Evolutionary conservation across 2,797 vertebrate species (phyloP), one percentile per base, ranked within the genome.

Genomic region (Etheostoma perlongum): DNA sequence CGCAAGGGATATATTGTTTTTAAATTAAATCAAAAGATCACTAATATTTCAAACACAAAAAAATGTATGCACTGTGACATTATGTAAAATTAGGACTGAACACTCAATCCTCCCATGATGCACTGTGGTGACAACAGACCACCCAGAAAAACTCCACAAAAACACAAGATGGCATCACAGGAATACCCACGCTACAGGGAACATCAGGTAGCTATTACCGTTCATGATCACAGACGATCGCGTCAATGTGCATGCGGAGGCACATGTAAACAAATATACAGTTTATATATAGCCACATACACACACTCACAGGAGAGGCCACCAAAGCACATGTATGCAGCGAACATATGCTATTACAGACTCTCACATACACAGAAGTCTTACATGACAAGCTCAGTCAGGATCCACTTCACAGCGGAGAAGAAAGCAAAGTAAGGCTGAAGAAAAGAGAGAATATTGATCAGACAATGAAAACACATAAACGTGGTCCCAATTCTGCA

Each of bases 371-470:
- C 75, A 71, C 40, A 74, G 54, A 76, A 58, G 90, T 94, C 98
- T 99, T 97, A 99, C 98, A 99, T 94, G 94, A 99, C 95, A 79
- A 99, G 94, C 90, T 99, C 97, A 15, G 97, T 98, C 93, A 98
- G 94, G 91, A 99, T 96, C 97, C 97, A 99, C 92, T 97, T 99
- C 75, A 96, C 91, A 64, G 96, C 96, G 51, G 97, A 96, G 86
- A 97, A 95, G 91, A 98, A 94, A 82, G 97, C 95, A 81, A 98
- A 97, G 90, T 98, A 99, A 62, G 98, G 98, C 98, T 99, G 86
- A 54, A 82, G 90, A 59, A 72, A 46, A 55, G 16, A 62, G 18
- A 76, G 40, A 66, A 74, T 42, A 47, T 27, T 21, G 18, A 80
- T 66, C 60, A 82, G 52, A 67, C 2, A 12, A 5, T 19, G 15